These are phyloP conservation scores for Nephrotoma appendiculata DNA, from an alignment of 2,888 invertebrate genomes.

Conservation along the genomic window DNA sequence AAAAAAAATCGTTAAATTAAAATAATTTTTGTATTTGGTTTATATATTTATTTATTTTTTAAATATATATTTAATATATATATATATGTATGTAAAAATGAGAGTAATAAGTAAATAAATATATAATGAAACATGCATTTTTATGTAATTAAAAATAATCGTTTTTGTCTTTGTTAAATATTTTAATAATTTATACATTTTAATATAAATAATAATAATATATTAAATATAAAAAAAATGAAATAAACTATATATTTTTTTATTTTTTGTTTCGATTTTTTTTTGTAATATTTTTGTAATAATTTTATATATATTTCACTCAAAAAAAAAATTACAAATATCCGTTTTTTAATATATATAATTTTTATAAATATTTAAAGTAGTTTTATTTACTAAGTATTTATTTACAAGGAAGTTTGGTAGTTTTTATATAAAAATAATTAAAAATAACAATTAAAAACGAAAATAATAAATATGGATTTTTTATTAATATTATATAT, in stretches of 20 bases:
- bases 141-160: not conserved
- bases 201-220: not conserved
- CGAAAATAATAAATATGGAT: not conserved
- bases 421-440: not conserved
- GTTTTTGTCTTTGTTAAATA: not conserved
- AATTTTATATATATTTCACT: not conserved
- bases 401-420: not conserved
- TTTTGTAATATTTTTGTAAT: not conserved
- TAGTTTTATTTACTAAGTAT: not conserved
- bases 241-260: not conserved
- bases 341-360: not conserved
- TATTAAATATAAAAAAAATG: not conserved
- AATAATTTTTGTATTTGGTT: not conserved
- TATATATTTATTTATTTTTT: not conserved
- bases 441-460: not conserved
- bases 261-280: not conserved
- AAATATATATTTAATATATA: not conserved
- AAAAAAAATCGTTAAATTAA: not conserved
- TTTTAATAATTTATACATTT: not conserved
- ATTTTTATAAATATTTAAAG: not conserved
- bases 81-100: not conserved
- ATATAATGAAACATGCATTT: not conserved
- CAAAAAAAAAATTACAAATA: not conserved
- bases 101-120: not conserved
- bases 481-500: not conserved